Conservation (phyloP, 1,140 invertebrate genomes). For the Nephotettix cincticeps region DNA sequence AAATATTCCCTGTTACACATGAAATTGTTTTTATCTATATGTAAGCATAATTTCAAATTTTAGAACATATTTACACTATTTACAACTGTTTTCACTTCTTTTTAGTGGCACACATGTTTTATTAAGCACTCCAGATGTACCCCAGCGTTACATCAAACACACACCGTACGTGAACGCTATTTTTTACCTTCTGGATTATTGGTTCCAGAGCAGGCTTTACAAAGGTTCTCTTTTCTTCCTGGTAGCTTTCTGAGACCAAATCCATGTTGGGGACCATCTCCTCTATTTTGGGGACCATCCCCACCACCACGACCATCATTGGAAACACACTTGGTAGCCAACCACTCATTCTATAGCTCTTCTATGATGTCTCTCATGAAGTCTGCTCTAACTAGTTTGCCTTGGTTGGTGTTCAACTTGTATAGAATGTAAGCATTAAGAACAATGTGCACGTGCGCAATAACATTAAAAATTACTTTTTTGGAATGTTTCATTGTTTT, state of each 20-base stretch:
- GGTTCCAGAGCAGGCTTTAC: conserved; percentile 1
- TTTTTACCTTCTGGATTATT: conserved; percentile 8
- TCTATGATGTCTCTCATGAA: conserved; percentile 4
- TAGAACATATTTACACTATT: not conserved
- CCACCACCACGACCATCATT: conserved; percentile 2
- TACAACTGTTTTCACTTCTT: not conserved
- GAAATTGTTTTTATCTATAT: too few relatives aligned
- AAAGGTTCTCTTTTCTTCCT: conserved; percentile 13
- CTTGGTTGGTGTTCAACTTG: conserved; percentile 15
- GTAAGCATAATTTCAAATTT: too few relatives aligned
- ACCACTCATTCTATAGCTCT: conserved; percentile 1
- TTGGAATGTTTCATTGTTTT: conserved; percentile 22
- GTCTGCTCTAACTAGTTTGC: not conserved
- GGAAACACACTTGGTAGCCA: conserved; percentile 6
- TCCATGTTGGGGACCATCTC: not conserved
- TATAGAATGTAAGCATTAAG: conserved; percentile 21
- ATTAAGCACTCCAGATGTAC: conserved; percentile 6
- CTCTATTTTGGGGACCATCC: not conserved
- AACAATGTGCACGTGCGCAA: conserved; percentile 18
- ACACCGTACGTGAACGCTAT: not conserved
- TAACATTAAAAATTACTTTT: conserved; percentile 26
- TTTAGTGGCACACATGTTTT: conserved; percentile 18
- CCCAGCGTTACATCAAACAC: conserved; percentile 9
- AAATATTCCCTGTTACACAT: too few relatives aligned
- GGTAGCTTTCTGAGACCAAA: conserved; percentile 13